Evolutionary conservation across 2,113 vertebrate species (phyloP).

Genomic region (Danionella cerebrum): DNA sequence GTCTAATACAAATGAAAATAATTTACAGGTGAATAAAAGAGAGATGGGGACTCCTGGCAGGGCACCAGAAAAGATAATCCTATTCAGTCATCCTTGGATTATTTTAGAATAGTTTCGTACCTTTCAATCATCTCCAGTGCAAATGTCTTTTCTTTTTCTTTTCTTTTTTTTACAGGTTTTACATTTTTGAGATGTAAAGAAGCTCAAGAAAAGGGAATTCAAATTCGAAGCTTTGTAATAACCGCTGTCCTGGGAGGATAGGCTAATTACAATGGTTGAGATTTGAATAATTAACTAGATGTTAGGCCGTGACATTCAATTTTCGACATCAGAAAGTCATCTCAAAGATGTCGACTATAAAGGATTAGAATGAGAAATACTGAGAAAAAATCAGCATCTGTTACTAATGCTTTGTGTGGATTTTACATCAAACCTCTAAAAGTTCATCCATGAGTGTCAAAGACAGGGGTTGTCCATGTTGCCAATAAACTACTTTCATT

Average conservation of each 20-base stretch:
- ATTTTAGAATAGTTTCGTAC: constrained; percentile 18
- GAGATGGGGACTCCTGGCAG: constrained; percentile 13
- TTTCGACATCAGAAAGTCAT: too few relatives aligned
- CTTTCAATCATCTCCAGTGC: constrained; percentile 13
- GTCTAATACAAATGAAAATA: constrained; percentile 61
- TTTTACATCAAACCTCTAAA: too few relatives aligned
- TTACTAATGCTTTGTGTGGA: too few relatives aligned
- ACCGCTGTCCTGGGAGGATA: background rate
- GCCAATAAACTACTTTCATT: too few relatives aligned
- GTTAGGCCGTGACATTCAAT: background rate
- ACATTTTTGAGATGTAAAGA: background rate
- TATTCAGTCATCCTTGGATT: constrained; percentile 14
- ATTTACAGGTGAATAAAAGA: constrained; percentile 40
- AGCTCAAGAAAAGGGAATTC: background rate
- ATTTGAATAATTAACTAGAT: background rate
- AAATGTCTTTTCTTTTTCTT: background rate
- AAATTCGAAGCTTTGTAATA: background rate
- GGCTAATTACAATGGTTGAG: background rate
- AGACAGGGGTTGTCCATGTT: too few relatives aligned
- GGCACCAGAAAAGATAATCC: constrained; percentile 17
- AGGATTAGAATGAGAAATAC: too few relatives aligned
- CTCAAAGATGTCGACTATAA: too few relatives aligned
- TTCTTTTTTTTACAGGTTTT: too few relatives aligned
- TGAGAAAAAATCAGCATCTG: too few relatives aligned
- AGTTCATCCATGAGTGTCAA: too few relatives aligned